Percentiles rank a stretch among this genome's conserved stretches.
Evolutionary conservation across 2,113 vertebrate genomes (phyloP).

Genomic region (Tympanuchus pallidicinctus): DNA sequence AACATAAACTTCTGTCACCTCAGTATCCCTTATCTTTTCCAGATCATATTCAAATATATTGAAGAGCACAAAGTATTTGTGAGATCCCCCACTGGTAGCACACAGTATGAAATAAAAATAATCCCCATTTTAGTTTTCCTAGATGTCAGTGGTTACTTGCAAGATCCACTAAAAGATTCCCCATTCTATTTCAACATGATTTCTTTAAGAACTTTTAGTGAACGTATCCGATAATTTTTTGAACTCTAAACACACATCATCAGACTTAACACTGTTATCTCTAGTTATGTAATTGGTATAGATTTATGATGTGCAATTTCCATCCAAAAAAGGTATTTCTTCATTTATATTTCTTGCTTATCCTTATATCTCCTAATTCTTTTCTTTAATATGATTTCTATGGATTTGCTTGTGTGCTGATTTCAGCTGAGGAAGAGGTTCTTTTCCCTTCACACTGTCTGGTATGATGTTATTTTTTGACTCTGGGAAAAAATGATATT

Average conservation of each 20-base stretch:
- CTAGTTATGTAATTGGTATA: background rate
- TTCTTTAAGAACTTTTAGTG: background rate
- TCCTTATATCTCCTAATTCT: background rate
- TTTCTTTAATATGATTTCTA: background rate
- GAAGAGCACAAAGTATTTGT: background rate
- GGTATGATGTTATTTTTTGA: no score
- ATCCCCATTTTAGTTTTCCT: background rate
- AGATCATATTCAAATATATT: background rate
- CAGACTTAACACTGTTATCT: background rate
- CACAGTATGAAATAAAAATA: background rate
- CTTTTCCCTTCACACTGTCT: no score
- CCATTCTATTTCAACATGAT: background rate
- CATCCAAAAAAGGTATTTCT: background rate
- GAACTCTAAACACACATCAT: background rate
- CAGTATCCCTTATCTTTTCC: background rate
- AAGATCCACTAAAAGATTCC: background rate
- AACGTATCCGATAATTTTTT: background rate
- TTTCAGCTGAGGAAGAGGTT: background rate
- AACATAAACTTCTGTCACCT: background rate
- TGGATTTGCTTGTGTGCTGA: background rate
- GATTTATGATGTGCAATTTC: background rate
- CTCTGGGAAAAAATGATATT: no score
- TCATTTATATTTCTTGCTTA: background rate
- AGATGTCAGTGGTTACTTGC: background rate
- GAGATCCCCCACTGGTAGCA: fast-evolving